These are phyloP conservation scores for Philereme transversata DNA, from an alignment of 2,888 invertebrate genomes.

Conservation along the genomic window DNA sequence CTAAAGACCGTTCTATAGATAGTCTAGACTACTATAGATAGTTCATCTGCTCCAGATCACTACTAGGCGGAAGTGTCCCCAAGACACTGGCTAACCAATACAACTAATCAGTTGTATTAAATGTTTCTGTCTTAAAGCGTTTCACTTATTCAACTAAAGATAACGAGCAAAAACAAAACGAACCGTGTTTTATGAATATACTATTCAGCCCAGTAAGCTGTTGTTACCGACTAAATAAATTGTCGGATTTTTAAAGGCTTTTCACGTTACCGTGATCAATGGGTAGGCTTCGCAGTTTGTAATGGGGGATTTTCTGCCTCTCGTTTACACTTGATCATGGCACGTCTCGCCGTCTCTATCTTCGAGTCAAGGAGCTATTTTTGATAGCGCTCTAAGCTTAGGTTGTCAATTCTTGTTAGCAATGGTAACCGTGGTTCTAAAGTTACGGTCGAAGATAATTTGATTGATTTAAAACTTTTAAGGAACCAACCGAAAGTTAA, in stretches of 20 bases:
- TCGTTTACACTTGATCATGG: conserved; percentile 45
- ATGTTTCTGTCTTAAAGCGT: too few relatives aligned
- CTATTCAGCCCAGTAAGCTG: conserved; percentile 55
- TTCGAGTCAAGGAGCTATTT: conserved; percentile 55
- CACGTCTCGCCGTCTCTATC: conserved; percentile 49
- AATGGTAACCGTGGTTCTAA: conserved; percentile 57
- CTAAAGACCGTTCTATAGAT: too few relatives aligned
- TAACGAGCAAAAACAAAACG: conserved; percentile 2
- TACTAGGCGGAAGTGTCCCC: too few relatives aligned
- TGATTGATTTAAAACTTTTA: conserved; percentile 49
- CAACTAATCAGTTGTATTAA: too few relatives aligned
- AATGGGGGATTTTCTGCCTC: conserved; percentile 65
- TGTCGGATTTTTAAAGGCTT: conserved; percentile 79
- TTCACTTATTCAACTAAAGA: conserved; percentile 1
- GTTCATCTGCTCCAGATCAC: too few relatives aligned
- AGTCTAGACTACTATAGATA: too few relatives aligned
- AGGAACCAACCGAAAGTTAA: too few relatives aligned
- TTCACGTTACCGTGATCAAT: conserved; percentile 79
- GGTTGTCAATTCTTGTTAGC: conserved; percentile 72
- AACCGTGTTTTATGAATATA: conserved; percentile 30
- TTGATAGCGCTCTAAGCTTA: conserved; percentile 55
- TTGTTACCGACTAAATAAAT: conserved; percentile 73
- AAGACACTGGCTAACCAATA: too few relatives aligned
- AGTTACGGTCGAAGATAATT: conserved; percentile 52
- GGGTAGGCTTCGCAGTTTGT: conserved; percentile 73